Percentiles rank a stretch among this genome's conserved stretches.
These are phyloP conservation scores for Spondyliosoma cantharus DNA, from an alignment of 2,797 vertebrate species.

Conservation along the genomic window DNA sequence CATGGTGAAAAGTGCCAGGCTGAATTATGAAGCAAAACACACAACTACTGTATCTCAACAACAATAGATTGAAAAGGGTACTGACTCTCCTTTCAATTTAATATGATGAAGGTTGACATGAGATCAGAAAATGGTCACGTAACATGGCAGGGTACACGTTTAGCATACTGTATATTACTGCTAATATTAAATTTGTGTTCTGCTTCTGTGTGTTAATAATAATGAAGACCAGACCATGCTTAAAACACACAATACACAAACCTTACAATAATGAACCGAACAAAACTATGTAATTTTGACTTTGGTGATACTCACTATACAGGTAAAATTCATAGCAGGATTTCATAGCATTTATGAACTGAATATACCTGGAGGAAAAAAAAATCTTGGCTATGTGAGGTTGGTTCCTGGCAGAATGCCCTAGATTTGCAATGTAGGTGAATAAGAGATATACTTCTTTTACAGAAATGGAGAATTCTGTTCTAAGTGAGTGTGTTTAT, in stretches of 20 bases:
- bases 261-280: neutral
- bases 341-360: neutral
- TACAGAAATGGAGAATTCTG: slow-evolving; percentile 7
- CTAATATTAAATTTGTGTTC: neutral
- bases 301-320: neutral
- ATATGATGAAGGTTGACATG: too few relatives aligned
- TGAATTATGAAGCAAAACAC: neutral
- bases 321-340: neutral
- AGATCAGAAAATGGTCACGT: neutral
- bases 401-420: slow-evolving; percentile 21
- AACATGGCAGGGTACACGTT: neutral
- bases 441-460: slow-evolving; percentile 35
- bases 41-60: neutral
- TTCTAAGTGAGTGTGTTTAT: neutral
- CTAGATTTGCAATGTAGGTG: slow-evolving; percentile 23
- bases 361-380: neutral
- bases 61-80: neutral
- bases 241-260: neutral
- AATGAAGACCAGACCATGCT: neutral
- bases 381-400: neutral
- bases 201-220: neutral
- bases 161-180: neutral
- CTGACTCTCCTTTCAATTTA: neutral
- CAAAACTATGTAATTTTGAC: neutral
- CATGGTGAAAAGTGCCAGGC: neutral